Evolutionary conservation across 2,888 invertebrate species (phyloP).

Genomic region (Mesorhabditis sp.): DNA sequence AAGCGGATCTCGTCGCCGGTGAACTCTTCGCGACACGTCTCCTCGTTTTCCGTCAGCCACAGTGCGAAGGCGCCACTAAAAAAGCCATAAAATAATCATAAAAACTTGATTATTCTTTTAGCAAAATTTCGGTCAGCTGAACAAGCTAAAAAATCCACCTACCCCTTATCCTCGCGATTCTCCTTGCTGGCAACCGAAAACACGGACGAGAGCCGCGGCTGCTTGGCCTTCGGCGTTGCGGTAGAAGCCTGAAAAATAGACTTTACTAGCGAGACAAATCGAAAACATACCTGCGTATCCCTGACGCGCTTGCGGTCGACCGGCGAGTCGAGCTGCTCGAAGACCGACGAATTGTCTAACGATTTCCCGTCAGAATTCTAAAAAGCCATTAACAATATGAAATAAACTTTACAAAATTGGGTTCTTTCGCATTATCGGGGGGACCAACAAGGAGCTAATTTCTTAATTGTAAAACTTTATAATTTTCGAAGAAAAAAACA

Average conservation of each 20-base stretch:
- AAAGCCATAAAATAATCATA: too few species aligned
- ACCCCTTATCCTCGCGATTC: background rate
- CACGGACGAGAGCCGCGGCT: background rate
- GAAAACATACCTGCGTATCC: background rate
- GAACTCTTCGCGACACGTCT: conserved; percentile 5
- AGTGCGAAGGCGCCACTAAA: background rate
- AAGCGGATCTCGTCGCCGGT: conserved; percentile 27
- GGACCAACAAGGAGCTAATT: too few species aligned
- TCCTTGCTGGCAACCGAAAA: background rate
- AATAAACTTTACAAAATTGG: too few species aligned
- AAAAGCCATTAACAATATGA: too few species aligned
- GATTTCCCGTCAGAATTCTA: background rate
- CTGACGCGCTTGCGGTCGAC: background rate
- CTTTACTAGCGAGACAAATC: background rate
- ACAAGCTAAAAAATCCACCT: background rate
- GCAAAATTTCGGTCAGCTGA: too few species aligned
- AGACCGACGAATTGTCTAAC: background rate
- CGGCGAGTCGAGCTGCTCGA: conserved; percentile 1
- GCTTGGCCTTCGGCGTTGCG: background rate
- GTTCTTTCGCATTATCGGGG: too few species aligned
- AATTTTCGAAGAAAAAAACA: too few species aligned
- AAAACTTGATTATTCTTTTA: too few species aligned
- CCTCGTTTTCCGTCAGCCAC: conserved; percentile 5
- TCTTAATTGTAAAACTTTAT: too few species aligned
- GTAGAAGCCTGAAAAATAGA: background rate